phyloP scores from a whole-genome alignment of 1,140 invertebrate species.

The Drosophila bifasciata region DNA sequence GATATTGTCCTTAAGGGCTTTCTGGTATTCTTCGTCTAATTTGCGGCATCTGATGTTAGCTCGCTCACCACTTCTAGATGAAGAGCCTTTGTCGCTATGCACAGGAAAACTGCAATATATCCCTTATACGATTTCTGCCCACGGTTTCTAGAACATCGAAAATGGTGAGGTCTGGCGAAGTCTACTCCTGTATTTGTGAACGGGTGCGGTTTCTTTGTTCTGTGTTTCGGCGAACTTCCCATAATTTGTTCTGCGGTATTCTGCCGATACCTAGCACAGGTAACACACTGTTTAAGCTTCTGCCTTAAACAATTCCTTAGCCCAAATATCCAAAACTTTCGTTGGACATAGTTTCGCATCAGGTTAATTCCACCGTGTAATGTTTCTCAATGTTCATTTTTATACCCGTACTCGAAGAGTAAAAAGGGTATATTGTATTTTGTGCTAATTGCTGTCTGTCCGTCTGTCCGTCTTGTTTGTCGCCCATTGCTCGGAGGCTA shows the following conservation, averaged over 20 bases:
- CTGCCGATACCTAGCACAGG: neutral
- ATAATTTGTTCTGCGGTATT: neutral
- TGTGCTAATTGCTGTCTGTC: too few relatives aligned
- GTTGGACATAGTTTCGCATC: neutral
- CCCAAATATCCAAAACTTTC: neutral
- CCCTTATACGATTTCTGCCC: neutral
- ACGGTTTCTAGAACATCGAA: too few relatives aligned
- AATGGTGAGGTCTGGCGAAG: neutral
- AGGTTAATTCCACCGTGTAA: constrained; percentile 2
- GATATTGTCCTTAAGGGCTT: too few relatives aligned
- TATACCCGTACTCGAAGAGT: too few relatives aligned
- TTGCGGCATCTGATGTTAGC: neutral
- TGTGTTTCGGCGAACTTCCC: neutral
- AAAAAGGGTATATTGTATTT: too few relatives aligned
- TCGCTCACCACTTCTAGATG: too few relatives aligned
- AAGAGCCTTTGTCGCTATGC: too few relatives aligned
- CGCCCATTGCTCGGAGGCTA: too few relatives aligned
- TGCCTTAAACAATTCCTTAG: neutral
- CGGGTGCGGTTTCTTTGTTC: neutral
- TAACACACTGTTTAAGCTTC: neutral
- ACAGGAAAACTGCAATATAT: constrained; percentile 15
- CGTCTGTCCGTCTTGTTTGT: too few relatives aligned
- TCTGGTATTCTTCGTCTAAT: constrained; percentile 1
- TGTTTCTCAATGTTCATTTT: neutral
- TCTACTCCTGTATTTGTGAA: constrained; percentile 1